Percentiles rank a stretch among this genome's conserved stretches.
Evolutionary conservation across 2,113 vertebrate species (phyloP).

Genomic region (human): DNA sequence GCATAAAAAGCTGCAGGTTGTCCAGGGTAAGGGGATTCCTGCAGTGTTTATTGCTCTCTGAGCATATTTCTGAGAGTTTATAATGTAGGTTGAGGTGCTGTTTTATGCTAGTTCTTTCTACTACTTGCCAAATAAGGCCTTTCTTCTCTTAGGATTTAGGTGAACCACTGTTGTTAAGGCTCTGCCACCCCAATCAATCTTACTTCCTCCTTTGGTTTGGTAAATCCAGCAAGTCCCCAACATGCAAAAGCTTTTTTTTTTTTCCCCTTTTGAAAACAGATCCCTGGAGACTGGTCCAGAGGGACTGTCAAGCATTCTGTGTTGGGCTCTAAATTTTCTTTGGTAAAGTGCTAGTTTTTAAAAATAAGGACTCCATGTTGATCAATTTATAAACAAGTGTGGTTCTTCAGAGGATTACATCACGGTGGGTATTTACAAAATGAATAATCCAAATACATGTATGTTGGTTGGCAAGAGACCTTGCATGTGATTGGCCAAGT

Average conservation of each 20-base stretch:
- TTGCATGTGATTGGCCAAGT: background rate
- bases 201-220: constrained; percentile 60
- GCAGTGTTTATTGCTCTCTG: constrained; percentile 39
- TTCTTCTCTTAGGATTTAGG: constrained; percentile 43
- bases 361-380: constrained; percentile 44
- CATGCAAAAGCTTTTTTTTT: background rate
- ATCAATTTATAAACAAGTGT: constrained; percentile 45
- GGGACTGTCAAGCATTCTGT: background rate
- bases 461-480: constrained; percentile 16
- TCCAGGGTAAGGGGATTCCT: constrained; percentile 34
- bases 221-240: constrained; percentile 17
- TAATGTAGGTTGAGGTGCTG: background rate
- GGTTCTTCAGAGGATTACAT: constrained; percentile 53
- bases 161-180: constrained; percentile 40
- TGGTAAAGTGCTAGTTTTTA: constrained; percentile 50
- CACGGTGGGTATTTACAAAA: constrained; percentile 43
- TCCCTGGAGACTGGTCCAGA: background rate
- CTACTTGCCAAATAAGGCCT: background rate
- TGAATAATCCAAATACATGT: constrained; percentile 58
- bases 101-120: constrained; percentile 25
- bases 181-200: background rate
- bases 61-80: background rate
- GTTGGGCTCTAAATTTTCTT: constrained; percentile 36
- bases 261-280: constrained; percentile 15
- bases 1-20: constrained; percentile 2